Evolutionary conservation across 2,113 vertebrate genomes (phyloP).

Genomic region (Prietella phreatophila): DNA sequence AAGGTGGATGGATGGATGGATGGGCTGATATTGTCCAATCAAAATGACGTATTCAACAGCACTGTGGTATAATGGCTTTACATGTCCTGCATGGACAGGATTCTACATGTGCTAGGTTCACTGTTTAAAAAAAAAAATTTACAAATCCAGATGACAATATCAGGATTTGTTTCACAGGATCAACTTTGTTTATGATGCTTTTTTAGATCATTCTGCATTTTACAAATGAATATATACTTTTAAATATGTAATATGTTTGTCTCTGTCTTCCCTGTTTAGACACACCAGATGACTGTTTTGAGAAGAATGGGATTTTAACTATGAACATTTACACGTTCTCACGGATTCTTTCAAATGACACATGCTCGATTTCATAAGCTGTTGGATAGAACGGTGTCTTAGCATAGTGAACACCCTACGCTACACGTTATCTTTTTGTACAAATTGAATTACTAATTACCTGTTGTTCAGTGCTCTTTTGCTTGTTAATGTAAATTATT

Average conservation of each 20-base stretch:
- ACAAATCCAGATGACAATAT: not conserved
- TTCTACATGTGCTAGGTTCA: not conserved
- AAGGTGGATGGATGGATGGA: too few species aligned
- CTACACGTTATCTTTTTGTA: not conserved
- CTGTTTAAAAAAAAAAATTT: not conserved
- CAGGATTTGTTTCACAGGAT: not conserved
- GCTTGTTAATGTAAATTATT: conserved; percentile 39
- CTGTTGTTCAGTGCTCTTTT: conserved; percentile 15
- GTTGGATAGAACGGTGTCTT: not conserved
- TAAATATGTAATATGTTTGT: not conserved
- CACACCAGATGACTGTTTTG: conserved; percentile 58
- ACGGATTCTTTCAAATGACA: conserved; percentile 55
- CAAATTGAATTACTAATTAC: not conserved
- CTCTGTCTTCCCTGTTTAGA: conserved; percentile 60
- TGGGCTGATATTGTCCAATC: not conserved
- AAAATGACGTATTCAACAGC: not conserved
- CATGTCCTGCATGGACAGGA: not conserved
- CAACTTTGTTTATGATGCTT: not conserved
- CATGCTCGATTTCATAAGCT: conserved; percentile 56
- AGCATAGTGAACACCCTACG: not conserved
- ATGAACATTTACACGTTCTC: conserved; percentile 66
- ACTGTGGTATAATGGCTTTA: not conserved
- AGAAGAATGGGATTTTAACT: conserved; percentile 68
- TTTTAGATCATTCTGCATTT: not conserved
- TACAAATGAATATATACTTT: not conserved